Conservation (phyloP, 2,113 vertebrate species). For the Nothoprocta perdicaria region DNA sequence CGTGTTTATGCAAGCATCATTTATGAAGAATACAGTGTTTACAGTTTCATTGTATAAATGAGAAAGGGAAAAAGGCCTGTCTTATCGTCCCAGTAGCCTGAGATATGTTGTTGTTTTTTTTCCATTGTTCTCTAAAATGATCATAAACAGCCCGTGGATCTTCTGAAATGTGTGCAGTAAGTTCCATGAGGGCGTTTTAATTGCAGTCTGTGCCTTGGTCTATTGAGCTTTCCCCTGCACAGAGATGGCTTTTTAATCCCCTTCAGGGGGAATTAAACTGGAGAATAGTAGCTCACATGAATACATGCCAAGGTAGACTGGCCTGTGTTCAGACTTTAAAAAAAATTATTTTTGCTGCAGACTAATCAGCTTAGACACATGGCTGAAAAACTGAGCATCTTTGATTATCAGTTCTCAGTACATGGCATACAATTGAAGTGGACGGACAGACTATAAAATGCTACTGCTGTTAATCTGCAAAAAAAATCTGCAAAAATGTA, state of each 20-base stretch:
- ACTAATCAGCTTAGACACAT: not conserved
- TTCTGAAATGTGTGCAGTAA: not conserved
- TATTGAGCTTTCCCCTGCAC: not conserved
- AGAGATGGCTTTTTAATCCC: not conserved
- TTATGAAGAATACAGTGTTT: not conserved
- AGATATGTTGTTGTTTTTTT: not conserved
- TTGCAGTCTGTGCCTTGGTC: not conserved
- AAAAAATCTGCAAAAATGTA: not conserved
- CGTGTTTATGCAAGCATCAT: not conserved
- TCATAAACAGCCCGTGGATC: not conserved
- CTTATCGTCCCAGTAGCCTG: not conserved
- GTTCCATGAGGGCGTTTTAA: not conserved
- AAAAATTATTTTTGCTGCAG: not conserved
- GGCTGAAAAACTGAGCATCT: not conserved
- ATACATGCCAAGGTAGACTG: not conserved
- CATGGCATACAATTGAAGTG: not conserved
- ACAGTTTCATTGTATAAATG: not conserved
- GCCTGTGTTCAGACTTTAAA: not conserved
- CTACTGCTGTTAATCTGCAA: not conserved
- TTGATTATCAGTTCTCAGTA: not conserved
- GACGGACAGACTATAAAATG: not conserved
- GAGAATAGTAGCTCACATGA: accelerated
- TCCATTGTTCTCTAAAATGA: not conserved
- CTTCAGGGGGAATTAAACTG: not conserved
- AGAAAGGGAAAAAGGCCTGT: not conserved